Evolutionary conservation across 2,888 invertebrate species (phyloP).

Genomic region (Theodoxus fluviatilis): DNA sequence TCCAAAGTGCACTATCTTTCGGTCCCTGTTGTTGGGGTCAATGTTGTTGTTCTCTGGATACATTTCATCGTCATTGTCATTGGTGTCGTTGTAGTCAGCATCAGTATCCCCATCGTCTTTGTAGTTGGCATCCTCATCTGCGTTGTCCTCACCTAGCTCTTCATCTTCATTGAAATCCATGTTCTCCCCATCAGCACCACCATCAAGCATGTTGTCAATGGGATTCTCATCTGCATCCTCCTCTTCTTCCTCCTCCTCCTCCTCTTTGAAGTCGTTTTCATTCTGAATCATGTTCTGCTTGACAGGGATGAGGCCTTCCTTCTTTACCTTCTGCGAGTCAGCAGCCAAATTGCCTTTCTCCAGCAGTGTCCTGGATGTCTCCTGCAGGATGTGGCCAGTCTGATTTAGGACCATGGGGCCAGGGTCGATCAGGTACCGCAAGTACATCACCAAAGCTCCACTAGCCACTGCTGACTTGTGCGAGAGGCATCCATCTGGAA

Average conservation of each 20-base stretch:
- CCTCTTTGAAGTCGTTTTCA: constrained; percentile 38
- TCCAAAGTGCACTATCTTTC: constrained; percentile 32
- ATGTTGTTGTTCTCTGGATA: constrained; percentile 31
- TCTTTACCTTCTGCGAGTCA: constrained; percentile 32
- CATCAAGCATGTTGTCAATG: constrained; percentile 27
- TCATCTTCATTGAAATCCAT: constrained; percentile 30
- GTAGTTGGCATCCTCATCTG: constrained; percentile 22
- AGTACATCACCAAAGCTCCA: constrained; percentile 59
- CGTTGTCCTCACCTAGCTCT: constrained; percentile 27
- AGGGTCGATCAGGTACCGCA: constrained; percentile 53
- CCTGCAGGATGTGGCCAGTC: constrained; percentile 29
- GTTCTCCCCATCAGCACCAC: constrained; percentile 27
- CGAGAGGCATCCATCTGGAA: constrained; percentile 58
- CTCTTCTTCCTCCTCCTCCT: constrained; percentile 37
- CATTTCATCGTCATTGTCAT: constrained; percentile 34
- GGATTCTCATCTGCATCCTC: constrained; percentile 33
- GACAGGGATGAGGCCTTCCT: constrained; percentile 30
- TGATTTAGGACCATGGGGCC: constrained; percentile 32
- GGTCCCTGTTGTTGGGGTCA: constrained; percentile 27
- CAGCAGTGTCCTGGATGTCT: constrained; percentile 27
- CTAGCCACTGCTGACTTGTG: constrained; percentile 63
- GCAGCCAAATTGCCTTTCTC: constrained; percentile 6
- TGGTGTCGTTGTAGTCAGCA: constrained; percentile 33
- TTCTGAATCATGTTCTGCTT: constrained; percentile 39
- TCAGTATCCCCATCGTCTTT: constrained; percentile 34